Evolutionary conservation across 2,888 invertebrate genomes (phyloP).

Genomic region (Lepidochitona cinerea): DNA sequence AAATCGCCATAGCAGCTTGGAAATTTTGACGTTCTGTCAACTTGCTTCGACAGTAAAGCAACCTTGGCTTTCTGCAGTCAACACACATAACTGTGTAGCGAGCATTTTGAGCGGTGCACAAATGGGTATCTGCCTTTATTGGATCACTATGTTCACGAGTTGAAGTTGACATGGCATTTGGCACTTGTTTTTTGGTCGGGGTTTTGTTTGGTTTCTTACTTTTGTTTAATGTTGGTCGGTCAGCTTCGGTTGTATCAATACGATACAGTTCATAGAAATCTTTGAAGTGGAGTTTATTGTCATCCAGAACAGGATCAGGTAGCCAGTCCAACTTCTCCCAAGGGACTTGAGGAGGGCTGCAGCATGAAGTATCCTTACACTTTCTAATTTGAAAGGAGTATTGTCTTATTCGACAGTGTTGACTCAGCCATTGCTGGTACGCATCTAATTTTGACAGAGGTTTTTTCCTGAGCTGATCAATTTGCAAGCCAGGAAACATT

Average conservation of each 20-base stretch:
- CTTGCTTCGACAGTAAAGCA: background rate
- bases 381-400: slow-evolving; percentile 2
- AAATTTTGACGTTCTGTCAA: background rate
- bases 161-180: too few relatives aligned
- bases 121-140: background rate
- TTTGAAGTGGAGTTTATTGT: slow-evolving; percentile 20
- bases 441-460: background rate
- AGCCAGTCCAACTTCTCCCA: background rate
- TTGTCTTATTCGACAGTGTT: slow-evolving; percentile 6
- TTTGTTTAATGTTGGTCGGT: too few relatives aligned
- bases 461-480: background rate
- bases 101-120: background rate
- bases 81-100: background rate
- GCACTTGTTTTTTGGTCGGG: too few relatives aligned
- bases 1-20: background rate
- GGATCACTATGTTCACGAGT: too few relatives aligned
- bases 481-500: background rate
- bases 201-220: too few relatives aligned
- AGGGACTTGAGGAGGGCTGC: background rate
- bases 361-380: background rate
- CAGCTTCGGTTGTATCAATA: slow-evolving; percentile 13
- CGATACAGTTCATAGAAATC: slow-evolving; percentile 13
- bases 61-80: background rate
- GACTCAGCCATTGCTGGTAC: background rate
- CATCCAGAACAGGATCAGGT: background rate